Conservation (phyloP, 2,113 vertebrate genomes). For the Delphinapterus leucas region DNA sequence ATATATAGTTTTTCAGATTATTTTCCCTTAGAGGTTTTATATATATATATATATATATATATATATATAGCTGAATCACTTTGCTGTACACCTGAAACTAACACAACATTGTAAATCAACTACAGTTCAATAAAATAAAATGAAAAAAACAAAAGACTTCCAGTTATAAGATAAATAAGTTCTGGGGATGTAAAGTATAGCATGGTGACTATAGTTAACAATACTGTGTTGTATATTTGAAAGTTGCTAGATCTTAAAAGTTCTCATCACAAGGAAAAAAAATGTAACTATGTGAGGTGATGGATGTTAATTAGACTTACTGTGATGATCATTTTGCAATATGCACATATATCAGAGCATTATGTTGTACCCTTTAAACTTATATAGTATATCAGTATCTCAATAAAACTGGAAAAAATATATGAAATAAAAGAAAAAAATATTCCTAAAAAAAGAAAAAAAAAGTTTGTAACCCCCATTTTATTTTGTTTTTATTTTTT, state of each 20-base stretch:
- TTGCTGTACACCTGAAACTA: background rate
- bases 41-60: background rate
- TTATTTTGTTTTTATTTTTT: too few species aligned
- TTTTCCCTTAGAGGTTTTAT: too few species aligned
- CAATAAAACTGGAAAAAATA: background rate
- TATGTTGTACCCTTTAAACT: background rate
- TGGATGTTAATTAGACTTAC: background rate
- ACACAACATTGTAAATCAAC: background rate
- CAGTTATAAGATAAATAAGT: background rate
- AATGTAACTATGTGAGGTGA: background rate
- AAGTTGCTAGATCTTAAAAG: background rate
- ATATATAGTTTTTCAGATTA: too few species aligned
- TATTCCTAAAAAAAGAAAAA: background rate
- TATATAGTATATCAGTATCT: background rate
- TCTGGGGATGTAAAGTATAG: background rate
- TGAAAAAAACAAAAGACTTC: fast-evolving
- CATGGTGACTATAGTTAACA: background rate
- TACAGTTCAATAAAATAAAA: background rate
- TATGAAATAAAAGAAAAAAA: background rate
- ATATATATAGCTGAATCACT: background rate
- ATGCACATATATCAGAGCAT: background rate
- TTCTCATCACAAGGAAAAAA: background rate
- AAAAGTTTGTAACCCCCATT: background rate
- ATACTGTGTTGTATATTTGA: background rate
- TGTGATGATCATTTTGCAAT: background rate